phyloP scores from a whole-genome alignment of 2,113 vertebrate genomes.

The Herpailurus yagouaroundi region DNA sequence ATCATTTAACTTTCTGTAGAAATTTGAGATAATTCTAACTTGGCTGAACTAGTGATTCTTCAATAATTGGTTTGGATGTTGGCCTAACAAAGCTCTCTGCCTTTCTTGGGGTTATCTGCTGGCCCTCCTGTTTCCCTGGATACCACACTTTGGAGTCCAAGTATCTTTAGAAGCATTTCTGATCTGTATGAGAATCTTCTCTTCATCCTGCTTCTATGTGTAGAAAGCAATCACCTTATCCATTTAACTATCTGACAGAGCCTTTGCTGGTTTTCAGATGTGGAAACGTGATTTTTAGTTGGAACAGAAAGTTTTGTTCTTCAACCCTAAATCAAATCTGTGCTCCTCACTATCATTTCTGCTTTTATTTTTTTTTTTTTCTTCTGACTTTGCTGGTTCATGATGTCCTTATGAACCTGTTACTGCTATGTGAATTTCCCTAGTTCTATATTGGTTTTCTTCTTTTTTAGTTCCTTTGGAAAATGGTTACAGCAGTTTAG shows the following conservation, averaged over 20 bases:
- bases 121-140: background rate
- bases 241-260: conserved; percentile 30
- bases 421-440: background rate
- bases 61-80: background rate
- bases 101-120: conserved; percentile 38
- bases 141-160: background rate
- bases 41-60: background rate
- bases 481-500: conserved; percentile 30
- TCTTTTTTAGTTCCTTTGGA: background rate
- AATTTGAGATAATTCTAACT: background rate
- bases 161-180: background rate
- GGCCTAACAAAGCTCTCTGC: background rate
- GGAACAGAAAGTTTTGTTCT: conserved; percentile 54
- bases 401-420: background rate
- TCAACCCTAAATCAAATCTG: conserved; percentile 51
- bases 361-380: background rate
- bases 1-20: background rate
- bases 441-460: background rate
- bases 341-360: conserved; percentile 22
- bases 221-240: conserved; percentile 22
- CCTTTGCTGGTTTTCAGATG: conserved; percentile 3
- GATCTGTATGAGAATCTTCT: background rate
- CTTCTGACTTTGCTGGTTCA: background rate
- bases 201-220: background rate
- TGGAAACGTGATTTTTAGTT: conserved; percentile 51